Evolutionary conservation across 2,113 vertebrate genomes (phyloP), one percentile per base, ranked within the genome.

Genomic region (Onychostruthus taczanowskii): DNA sequence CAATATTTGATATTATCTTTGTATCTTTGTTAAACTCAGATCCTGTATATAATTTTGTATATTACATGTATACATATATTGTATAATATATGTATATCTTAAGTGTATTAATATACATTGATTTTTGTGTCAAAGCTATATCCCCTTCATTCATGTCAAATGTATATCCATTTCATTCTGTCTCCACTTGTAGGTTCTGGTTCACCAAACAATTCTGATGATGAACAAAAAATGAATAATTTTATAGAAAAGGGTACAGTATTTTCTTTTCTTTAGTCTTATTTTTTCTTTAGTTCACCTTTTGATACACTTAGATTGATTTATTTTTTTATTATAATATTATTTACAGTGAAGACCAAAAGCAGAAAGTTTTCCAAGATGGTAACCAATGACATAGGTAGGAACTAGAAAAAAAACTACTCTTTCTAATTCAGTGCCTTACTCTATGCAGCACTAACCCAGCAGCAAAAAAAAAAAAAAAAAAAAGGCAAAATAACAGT

Each of bases 351-450:
- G 98, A 99, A 98, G 98, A 98, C 94, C 97, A 99, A 99, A 99
- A 98, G 99, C 99, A 99, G 99, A 98, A 99, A 98, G 95, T 98
- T 99, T 99, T 99, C 99, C 99, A 99, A 99, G 99, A 99, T 98
- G 98, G 98, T 98, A 98, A 97, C 98, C 97, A 98, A 91, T 98
- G 98, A 98, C 96, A 97, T 98, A 98, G 98, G 98, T 98, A 98
- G 98, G 98, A 98, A 97, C 92, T 97, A 98, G 97, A 97, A 97
- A 93, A 96, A 97, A 97, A 95, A 98, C 88, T 98, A 24, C 91
- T 97, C 94, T 98, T 97, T 94, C 96, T 98, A 96, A 97, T 97
- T 72, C n/a, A 73, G 91, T 95, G 76, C 59, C 90, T 98, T 97
- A 92, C 70, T 97, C 90, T 97, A 74, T 97, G 95, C 97, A 98